Conservation (phyloP, 2,888 invertebrate genomes). For the Euplexia lucipara region DNA sequence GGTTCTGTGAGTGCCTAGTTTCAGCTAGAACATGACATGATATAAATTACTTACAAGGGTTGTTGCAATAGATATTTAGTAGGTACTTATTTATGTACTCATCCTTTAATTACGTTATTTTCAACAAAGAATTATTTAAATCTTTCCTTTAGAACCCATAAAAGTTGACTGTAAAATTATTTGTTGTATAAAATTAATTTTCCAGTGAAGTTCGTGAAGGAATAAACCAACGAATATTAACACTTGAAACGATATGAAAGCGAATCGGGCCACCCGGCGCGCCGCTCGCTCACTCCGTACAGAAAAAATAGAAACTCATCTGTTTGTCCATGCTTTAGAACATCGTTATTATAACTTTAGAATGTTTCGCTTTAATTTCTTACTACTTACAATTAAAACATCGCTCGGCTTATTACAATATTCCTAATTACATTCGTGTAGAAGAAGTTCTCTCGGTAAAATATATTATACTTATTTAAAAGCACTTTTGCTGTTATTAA, state of each 20-base stretch:
- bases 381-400: slow-evolving; percentile 3
- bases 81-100: background rate
- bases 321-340: slow-evolving; percentile 39
- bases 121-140: slow-evolving; percentile 1
- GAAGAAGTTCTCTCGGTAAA: background rate
- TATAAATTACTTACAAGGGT: background rate
- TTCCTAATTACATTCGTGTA: background rate
- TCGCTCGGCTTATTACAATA: background rate
- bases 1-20: slow-evolving; percentile 21
- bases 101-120: slow-evolving; percentile 1
- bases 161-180: slow-evolving; percentile 32
- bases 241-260: slow-evolving; percentile 73
- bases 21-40: slow-evolving; percentile 41
- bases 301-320: slow-evolving; percentile 43
- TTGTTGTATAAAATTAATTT: slow-evolving; percentile 54
- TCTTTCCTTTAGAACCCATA: slow-evolving; percentile 7
- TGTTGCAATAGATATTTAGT: background rate
- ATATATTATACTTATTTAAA: slow-evolving; percentile 1
- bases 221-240: slow-evolving; percentile 74
- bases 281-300: slow-evolving; percentile 12
- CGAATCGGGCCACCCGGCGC: slow-evolving; percentile 61
- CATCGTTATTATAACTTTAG: background rate
- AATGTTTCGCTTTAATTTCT: background rate
- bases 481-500: slow-evolving; percentile 19
- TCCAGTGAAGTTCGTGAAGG: slow-evolving; percentile 63